A percentile compares a stretch with the other conserved stretches of the same genome.
These are phyloP conservation scores for Myocastor coypus DNA, from an alignment of 2,113 vertebrate genomes.

Conservation along the genomic window DNA sequence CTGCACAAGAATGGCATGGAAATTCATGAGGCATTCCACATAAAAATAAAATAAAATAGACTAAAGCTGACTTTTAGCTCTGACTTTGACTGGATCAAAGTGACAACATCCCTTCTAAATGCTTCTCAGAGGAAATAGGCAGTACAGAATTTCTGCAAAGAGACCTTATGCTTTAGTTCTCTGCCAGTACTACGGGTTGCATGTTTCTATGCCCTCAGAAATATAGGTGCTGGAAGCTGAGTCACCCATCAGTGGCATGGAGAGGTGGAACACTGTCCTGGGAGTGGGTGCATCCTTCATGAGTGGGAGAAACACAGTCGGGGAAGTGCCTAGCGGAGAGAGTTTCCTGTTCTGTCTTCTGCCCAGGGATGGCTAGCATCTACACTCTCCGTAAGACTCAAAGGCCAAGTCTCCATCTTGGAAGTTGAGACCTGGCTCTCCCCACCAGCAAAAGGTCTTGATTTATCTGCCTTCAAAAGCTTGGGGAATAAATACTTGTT, in stretches of 20 bases:
- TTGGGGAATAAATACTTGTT: not conserved
- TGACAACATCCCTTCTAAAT: not conserved
- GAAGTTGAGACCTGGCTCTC: not conserved
- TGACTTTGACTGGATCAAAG: not conserved
- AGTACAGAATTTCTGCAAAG: not conserved
- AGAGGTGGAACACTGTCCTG: no score
- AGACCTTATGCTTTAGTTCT: not conserved
- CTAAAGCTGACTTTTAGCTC: not conserved
- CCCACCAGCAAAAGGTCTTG: not conserved
- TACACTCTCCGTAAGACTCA: accelerated
- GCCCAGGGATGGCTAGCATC: not conserved
- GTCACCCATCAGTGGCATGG: not conserved
- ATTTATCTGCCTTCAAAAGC: not conserved
- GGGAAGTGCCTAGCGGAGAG: not conserved
- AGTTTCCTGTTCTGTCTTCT: not conserved
- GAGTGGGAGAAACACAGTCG: not conserved
- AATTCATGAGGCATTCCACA: no score
- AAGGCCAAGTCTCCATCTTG: not conserved
- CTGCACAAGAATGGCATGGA: no score
- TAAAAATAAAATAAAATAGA: no score
- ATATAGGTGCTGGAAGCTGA: not conserved
- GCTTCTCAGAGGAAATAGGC: not conserved
- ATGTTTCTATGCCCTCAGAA: not conserved
- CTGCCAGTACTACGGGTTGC: not conserved
- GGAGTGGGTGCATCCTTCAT: not conserved